Base-by-base conservation (phyloP, 2,888 invertebrate genomes). In the Pyrocoelia pectoralis region DNA sequence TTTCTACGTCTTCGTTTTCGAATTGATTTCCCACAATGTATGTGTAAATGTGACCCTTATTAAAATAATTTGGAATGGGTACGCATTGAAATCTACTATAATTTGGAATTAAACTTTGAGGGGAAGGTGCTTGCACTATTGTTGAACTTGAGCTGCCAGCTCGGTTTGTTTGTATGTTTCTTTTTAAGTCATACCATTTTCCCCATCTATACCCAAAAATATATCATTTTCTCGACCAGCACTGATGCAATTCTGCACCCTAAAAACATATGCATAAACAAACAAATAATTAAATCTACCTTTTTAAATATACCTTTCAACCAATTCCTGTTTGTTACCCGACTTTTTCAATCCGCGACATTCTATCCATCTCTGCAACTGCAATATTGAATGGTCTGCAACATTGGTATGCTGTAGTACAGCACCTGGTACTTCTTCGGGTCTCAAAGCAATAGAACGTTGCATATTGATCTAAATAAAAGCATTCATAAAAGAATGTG, bases 151-250 rank as follows among this genome's bases (percentile, higher is more conserved):
- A n/a, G n/a, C n/a, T n/a, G n/a, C n/a, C n/a, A n/a, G n/a, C n/a
- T n/a, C n/a, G n/a, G n/a, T n/a, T n/a, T n/a, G n/a, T n/a, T n/a
- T n/a, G n/a, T 10, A 46, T 13, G 15, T 55, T 43, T 12, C 50
- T 28, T 15, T 49, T 58, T 3, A 19, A n/a, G 15, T 51, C 50
- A 12, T 58, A 50, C 58, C 58, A 58, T 28, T 58, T 58, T 8
- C 58, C 58, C 41, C 41, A 41, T 58, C 58, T 4, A 51, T 50
- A 10, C 58, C 58, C 1, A 58, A 2, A 24, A 50, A 51, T 40
- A 58, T 51, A 9, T 8, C 19, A 19, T 13, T 14, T 5, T 52
- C 18, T 15, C 10, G 18, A 4, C 56, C 58, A 14, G 51, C 58
- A 58, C 9, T 38, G n/a, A 58, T 41, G 28, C 58, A 58, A 14